Evolutionary conservation across 2,113 vertebrate genomes (phyloP).

Genomic region (Cephalophus harveyi): DNA sequence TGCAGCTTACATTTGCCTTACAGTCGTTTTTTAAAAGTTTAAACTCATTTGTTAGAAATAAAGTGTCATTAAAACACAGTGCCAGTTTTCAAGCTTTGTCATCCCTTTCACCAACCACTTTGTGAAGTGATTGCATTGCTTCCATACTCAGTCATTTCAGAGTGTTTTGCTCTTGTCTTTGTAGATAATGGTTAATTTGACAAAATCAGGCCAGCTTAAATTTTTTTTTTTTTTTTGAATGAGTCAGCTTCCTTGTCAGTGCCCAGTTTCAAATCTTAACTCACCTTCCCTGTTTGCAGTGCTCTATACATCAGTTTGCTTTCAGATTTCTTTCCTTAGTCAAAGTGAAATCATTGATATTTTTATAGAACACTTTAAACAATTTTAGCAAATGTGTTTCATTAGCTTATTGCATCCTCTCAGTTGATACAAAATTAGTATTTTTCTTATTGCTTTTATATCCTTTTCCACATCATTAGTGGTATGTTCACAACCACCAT

Average conservation of each 20-base stretch:
- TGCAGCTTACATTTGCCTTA: background rate
- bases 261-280: background rate
- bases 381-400: background rate
- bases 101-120: background rate
- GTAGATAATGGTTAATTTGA: conserved; percentile 11
- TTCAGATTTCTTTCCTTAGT: background rate
- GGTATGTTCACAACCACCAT: conserved; percentile 45
- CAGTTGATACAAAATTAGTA: conserved; percentile 14
- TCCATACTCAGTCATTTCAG: conserved; percentile 3
- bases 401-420: conserved; percentile 24
- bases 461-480: conserved; percentile 28
- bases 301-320: background rate
- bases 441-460: conserved; percentile 36
- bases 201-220: background rate
- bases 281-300: background rate
- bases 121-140: background rate
- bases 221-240: too few species aligned
- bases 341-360: background rate
- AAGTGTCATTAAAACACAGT: background rate
- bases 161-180: conserved; percentile 30
- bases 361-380: conserved; percentile 40
- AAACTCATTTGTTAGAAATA: background rate
- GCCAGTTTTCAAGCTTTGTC: background rate
- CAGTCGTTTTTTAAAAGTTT: background rate
- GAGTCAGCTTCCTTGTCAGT: background rate